Evolutionary conservation across 2,113 vertebrate genomes (phyloP).

Genomic region (Lichenostomus cassidix): DNA sequence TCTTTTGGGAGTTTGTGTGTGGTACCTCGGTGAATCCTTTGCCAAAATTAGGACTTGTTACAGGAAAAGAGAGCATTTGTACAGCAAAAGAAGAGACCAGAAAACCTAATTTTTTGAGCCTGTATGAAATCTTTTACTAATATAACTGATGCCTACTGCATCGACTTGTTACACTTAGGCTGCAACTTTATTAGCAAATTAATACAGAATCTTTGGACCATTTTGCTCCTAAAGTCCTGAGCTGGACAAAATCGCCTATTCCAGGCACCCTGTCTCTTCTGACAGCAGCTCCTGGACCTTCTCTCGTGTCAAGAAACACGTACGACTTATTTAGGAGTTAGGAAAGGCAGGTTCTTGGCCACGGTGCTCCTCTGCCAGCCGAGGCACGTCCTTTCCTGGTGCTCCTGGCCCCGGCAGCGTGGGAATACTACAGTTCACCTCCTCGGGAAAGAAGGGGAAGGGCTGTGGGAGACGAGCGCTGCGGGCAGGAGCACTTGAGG

Average conservation of each 20-base stretch:
- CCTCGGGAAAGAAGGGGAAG: neutral
- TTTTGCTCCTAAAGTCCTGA: neutral
- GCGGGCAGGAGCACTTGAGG: rapidly evolving
- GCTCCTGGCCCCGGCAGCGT: neutral
- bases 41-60: neutral
- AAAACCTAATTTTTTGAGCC: neutral
- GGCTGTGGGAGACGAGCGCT: neutral
- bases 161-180: neutral
- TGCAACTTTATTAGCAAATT: neutral
- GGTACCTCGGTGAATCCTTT: neutral
- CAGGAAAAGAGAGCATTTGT: neutral
- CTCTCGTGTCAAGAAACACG: rapidly evolving
- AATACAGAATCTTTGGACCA: rapidly evolving
- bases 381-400: neutral
- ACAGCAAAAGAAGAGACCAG: neutral
- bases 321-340: neutral
- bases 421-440: neutral
- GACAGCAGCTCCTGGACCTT: no score
- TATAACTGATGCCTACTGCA: neutral
- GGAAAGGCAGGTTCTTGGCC: neutral
- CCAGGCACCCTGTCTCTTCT: no score
- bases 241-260: neutral
- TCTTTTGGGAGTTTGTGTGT: neutral
- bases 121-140: rapidly evolving
- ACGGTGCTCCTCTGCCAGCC: neutral